Evolutionary conservation across 2,113 vertebrate genomes (phyloP), one percentile per base, ranked within the genome.

Genomic region (Mystacornis crossleyi): DNA sequence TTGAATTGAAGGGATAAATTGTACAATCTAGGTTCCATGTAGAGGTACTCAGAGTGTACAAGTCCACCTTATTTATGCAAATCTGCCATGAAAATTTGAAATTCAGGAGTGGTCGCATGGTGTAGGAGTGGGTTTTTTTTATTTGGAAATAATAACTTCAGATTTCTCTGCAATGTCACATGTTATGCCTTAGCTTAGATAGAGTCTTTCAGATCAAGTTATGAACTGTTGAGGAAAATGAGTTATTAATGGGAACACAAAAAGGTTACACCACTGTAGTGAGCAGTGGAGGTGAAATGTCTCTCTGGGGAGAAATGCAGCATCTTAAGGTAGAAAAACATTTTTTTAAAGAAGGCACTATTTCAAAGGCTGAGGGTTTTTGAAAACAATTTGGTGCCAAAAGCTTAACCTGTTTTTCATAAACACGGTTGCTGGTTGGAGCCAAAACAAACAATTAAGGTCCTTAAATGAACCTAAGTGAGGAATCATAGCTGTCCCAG

Each of bases 351-450:
- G 91, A 73, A 91, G 73, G 81, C 82, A 85, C 64, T 74, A 64
- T 97, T 96, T 98, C 97, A 97, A 97, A 98, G 95, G 54, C 92
- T 87, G 81, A 97, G 93, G 65, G 33, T 86, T 95, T 94, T 82
- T 82, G 86, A 93, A 95, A 96, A 95, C 92, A 95, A 97, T 98
- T 98, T 95, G 94, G 96, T 98, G 98, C 98, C 98, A 98, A 96
- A 96, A 98, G 94, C 95, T 91, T 98, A 98, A 98, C 98, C 95
- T 98, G 98, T 98, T 98, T 98, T 98, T 98, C 98, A 98, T 98
- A 98, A 98, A 98, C 88, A 93, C 54, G 84, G 91, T 97, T 95
- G 62, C 90, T 88, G 45, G 29, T 95, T 80, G 78, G 95, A 97
- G 97, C 98, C 98, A 98, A 97, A 97, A 91, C 95, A 98, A 97